Percentiles rank a stretch among this genome's conserved stretches.
Evolutionary conservation across 2,113 vertebrate species (phyloP).

Genomic region (Lepisosteus oculatus): DNA sequence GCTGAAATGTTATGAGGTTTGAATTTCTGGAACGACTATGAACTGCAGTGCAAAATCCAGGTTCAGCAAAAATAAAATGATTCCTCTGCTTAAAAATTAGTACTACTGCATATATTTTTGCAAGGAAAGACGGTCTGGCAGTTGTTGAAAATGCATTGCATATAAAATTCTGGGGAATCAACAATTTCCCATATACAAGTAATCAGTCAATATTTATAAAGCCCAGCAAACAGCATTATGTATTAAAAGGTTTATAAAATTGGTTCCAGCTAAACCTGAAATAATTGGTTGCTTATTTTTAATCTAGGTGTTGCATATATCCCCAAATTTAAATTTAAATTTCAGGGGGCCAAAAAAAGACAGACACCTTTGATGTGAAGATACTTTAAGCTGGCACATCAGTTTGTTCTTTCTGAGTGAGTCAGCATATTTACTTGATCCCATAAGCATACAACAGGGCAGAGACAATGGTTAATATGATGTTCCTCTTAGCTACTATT

Average conservation of each 20-base stretch:
- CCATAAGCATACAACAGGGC: too few relatives aligned
- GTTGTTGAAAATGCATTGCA: conserved; percentile 54
- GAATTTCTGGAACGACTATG: conserved; percentile 96
- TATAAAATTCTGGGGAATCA: conserved; percentile 50
- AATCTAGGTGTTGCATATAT: conserved; percentile 53
- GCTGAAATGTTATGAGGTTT: conserved; percentile 98
- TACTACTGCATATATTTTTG: conserved; percentile 72
- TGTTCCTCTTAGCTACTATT: too few relatives aligned
- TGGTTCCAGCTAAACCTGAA: conserved; percentile 44
- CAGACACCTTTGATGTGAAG: background rate
- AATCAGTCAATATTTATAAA: conserved; percentile 47
- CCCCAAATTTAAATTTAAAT: conserved; percentile 39
- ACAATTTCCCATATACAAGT: conserved; percentile 47
- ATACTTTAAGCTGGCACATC: background rate
- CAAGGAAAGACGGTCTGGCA: conserved; percentile 66
- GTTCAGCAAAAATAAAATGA: conserved; percentile 90
- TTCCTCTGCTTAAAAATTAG: conserved; percentile 71
- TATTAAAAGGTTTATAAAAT: conserved; percentile 58
- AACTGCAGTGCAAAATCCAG: conserved; percentile 91
- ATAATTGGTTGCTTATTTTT: conserved; percentile 64
- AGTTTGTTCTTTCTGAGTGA: too few relatives aligned
- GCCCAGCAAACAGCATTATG: conserved; percentile 49
- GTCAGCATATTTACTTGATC: too few relatives aligned
- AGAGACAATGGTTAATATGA: too few relatives aligned
- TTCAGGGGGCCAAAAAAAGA: conserved; percentile 1